A percentile compares a stretch with the other conserved stretches of the same genome.
phyloP scores from a whole-genome alignment of 2,113 vertebrate species.

The Odobenus rosmarus region DNA sequence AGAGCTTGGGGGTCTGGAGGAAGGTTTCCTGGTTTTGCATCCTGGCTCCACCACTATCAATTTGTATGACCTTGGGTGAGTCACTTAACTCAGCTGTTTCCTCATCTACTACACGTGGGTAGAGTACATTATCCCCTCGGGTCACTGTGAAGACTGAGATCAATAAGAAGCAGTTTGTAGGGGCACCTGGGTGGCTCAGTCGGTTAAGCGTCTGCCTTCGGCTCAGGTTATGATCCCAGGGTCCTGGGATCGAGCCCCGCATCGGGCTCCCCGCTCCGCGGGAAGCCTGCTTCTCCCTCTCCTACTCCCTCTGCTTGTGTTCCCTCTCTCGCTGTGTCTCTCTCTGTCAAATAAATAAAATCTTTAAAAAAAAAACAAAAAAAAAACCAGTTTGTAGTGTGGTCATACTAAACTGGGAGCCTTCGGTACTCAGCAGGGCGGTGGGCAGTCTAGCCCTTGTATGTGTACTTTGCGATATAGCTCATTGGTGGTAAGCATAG shows the following conservation, averaged over 20 bases:
- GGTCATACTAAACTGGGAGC: too few species aligned
- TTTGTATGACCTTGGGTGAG: neutral
- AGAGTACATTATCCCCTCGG: neutral
- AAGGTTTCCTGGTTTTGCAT: neutral
- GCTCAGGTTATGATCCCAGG: too few species aligned
- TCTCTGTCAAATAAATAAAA: too few species aligned
- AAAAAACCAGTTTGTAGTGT: accelerated
- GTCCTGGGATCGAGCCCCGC: too few species aligned
- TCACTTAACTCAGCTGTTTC: neutral
- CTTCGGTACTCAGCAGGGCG: neutral
- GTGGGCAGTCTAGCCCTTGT: neutral
- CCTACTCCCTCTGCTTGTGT: too few species aligned
- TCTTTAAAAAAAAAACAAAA: too few species aligned
- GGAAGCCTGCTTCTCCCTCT: too few species aligned
- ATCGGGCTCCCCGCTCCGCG: too few species aligned
- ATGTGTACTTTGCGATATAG: accelerated
- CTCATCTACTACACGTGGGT: neutral
- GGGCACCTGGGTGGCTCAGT: too few species aligned
- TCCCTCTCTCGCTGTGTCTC: too few species aligned
- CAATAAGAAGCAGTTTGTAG: neutral
- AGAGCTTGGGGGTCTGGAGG: neutral
- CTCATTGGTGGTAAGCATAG: neutral
- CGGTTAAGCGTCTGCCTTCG: too few species aligned
- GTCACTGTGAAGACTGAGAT: neutral
- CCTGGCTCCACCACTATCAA: neutral